Evolutionary conservation across 2,797 vertebrate species (phyloP), one percentile per base, ranked within the genome.

Genomic region (Falco berigora): DNA sequence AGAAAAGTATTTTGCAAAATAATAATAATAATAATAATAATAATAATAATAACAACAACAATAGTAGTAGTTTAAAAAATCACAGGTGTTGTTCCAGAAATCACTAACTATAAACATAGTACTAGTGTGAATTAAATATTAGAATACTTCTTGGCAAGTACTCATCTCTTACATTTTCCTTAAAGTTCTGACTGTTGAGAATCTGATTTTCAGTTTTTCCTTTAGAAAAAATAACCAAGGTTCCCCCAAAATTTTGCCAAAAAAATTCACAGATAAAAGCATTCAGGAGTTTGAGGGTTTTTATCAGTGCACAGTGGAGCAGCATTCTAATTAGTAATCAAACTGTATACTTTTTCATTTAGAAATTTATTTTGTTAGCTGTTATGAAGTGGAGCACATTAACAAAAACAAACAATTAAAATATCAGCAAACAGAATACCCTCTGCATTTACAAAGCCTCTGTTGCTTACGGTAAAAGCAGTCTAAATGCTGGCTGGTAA

Each of bases 381-480:
- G 20, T 64, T 95, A 76, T 56, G 74, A 85, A 87, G 23, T 46
- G 28, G 5, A 88, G 21, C 52, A 47, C 34, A 85, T 85, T 92
- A 93, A 95, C 87, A 93, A 93, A 92, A 93, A 15, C 24, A 92
- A 81, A 72, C 55, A 75, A 89, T 58, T 74, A 78, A 75, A 96
- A 64, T 47, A 94, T 63, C 25, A 86, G 46, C 74, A 94, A 93
- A 77, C 32, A 72, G 75, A 90, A 90, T 73, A 23, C 28, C 78
- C 72, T 92, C 81, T 71, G 63, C 36, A 58, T 89, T 75, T 92
- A 87, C 15, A 85, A 73, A 89, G 64, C 67, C 92, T 87, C 80
- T 61, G 42, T 50, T 50, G 63, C 52, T 63, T 72, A 73, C 0
- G 7, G 56, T 50, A 91, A 86, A 88, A 94, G 32, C 42, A 46